Evolutionary conservation across 2,113 vertebrate genomes (phyloP).

Genomic region (Indri indri): DNA sequence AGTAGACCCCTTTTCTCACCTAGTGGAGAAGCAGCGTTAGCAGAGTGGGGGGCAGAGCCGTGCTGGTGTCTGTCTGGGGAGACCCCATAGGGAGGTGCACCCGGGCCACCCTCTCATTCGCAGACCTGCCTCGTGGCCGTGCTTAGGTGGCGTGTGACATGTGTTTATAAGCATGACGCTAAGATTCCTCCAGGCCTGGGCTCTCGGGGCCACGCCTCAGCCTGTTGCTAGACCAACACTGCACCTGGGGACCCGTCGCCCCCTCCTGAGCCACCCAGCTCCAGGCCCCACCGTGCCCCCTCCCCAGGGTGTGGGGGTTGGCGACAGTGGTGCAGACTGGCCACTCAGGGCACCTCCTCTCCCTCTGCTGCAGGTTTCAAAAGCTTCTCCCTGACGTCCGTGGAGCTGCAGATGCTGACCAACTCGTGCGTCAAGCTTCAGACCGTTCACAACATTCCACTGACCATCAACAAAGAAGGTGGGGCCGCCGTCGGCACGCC

Average conservation of each 20-base stretch:
- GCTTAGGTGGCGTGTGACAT: rapidly evolving
- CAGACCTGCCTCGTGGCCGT: background rate
- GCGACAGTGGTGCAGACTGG: rapidly evolving
- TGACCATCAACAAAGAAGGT: constrained; percentile 97
- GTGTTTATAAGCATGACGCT: background rate
- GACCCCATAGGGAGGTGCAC: background rate
- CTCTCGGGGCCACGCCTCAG: rapidly evolving
- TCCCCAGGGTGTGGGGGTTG: background rate
- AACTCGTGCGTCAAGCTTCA: constrained; percentile 98
- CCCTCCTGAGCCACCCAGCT: background rate
- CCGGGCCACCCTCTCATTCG: background rate
- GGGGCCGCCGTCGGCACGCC: background rate
- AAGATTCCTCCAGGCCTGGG: background rate
- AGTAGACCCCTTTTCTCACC: background rate
- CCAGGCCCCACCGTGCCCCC: rapidly evolving
- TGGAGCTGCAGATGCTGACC: constrained; percentile 98
- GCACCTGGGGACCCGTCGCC: background rate
- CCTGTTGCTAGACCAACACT: background rate
- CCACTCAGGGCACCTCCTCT: rapidly evolving
- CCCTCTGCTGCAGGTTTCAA: constrained; percentile 88
- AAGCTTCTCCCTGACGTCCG: constrained; percentile 92
- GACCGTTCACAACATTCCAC: constrained; percentile 95
- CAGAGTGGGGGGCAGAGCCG: background rate
- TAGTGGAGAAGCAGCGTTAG: background rate
- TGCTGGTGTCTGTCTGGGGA: rapidly evolving